These are phyloP conservation scores for Atlantisia rogersi DNA, from an alignment of 2,113 vertebrate species.

Conservation along the genomic window DNA sequence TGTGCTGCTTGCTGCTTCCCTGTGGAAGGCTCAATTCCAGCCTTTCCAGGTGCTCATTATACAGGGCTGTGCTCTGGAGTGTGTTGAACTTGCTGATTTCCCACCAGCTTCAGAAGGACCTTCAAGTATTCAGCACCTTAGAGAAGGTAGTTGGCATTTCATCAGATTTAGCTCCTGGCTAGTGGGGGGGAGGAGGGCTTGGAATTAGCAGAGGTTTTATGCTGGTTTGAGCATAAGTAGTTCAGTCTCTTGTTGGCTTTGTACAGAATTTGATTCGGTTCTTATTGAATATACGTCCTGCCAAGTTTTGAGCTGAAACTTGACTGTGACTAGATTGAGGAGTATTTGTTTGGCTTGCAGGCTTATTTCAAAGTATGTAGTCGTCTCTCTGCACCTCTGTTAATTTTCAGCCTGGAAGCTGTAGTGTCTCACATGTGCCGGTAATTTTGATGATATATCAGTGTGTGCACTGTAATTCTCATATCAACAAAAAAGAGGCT, in stretches of 20 bases:
- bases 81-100: background rate
- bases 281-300: rapidly evolving
- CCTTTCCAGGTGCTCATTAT: background rate
- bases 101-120: background rate
- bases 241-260: background rate
- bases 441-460: background rate
- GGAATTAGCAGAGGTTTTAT: background rate
- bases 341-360: background rate
- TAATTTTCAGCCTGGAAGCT: background rate
- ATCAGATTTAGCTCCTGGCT: background rate
- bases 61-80: background rate
- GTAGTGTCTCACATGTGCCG: rapidly evolving
- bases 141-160: background rate
- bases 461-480: background rate
- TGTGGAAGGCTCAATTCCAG: background rate
- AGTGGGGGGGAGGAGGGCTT: background rate
- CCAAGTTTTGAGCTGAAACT: background rate
- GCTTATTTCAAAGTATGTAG: background rate
- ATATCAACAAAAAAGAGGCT: background rate
- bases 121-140: background rate
- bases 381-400: background rate
- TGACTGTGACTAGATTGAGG: background rate
- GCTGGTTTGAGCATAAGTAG: background rate
- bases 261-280: background rate
- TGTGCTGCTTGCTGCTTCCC: background rate